Conservation (phyloP, 2,113 vertebrate genomes). For the Melanotaenia duboulayi region DNA sequence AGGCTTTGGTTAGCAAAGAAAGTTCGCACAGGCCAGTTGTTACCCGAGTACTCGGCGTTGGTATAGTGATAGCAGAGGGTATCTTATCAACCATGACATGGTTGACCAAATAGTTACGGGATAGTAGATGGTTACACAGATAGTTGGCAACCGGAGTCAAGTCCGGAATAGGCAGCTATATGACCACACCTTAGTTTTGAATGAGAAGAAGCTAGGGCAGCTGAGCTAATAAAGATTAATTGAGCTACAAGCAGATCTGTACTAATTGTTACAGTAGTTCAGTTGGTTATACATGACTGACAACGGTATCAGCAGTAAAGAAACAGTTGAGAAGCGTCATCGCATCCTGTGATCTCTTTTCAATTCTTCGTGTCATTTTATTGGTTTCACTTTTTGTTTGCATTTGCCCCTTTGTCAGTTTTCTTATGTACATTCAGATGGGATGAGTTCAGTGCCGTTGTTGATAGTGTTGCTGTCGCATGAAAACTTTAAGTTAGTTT, state of each 20-base stretch:
- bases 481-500: constrained; percentile 42
- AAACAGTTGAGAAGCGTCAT: background rate
- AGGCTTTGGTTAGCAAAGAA: constrained; percentile 55
- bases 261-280: background rate
- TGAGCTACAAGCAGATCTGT: background rate
- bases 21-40: constrained; percentile 61
- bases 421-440: background rate
- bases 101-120: constrained; percentile 5
- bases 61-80: constrained; percentile 30
- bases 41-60: constrained; percentile 18
- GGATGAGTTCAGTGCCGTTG: background rate
- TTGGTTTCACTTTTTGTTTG: constrained; percentile 12
- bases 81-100: constrained; percentile 18
- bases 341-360: background rate
- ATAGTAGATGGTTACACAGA: constrained; percentile 10
- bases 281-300: constrained; percentile 10
- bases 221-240: constrained; percentile 30
- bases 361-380: background rate
- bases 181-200: constrained; percentile 81
- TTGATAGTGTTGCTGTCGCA: constrained; percentile 23
- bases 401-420: constrained; percentile 6
- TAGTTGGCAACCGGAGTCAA: constrained; percentile 33
- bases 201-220: constrained; percentile 65
- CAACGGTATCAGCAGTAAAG: background rate
- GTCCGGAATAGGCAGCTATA: constrained; percentile 62